Evolutionary conservation across 2,797 vertebrate species (phyloP).

Genomic region (Sparidentex hasta): DNA sequence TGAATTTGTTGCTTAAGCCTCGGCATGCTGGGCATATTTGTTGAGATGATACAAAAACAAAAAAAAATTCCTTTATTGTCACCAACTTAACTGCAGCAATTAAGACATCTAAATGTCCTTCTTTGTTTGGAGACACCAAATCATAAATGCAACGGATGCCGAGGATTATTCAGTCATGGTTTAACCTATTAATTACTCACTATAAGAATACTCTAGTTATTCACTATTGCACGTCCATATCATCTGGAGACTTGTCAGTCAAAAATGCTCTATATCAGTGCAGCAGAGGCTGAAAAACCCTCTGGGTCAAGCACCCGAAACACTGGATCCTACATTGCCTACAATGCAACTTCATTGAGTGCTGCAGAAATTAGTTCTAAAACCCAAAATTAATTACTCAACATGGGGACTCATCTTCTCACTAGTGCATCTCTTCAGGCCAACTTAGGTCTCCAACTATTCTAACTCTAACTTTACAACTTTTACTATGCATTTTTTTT

Average conservation of each 20-base stretch:
- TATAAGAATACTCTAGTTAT: neutral
- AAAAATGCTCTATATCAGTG: neutral
- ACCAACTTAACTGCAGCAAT: neutral
- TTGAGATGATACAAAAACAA: neutral
- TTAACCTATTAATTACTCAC: neutral
- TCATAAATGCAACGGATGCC: neutral
- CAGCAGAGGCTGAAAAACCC: neutral
- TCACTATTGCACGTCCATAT: neutral
- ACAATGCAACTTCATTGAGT: neutral
- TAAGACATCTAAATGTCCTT: neutral
- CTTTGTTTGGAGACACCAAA: neutral
- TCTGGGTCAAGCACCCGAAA: neutral
- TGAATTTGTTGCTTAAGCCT: neutral
- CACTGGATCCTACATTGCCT: slow-evolving; percentile 6
- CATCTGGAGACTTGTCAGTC: neutral
- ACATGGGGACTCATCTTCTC: too few relatives aligned
- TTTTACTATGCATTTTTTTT: too few relatives aligned
- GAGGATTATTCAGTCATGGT: neutral
- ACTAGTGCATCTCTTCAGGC: too few relatives aligned
- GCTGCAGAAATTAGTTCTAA: too few relatives aligned
- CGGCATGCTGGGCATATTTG: neutral
- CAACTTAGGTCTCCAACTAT: too few relatives aligned
- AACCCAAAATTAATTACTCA: too few relatives aligned
- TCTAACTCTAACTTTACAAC: too few relatives aligned
- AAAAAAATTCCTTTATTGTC: neutral